A percentile compares a stretch with the other conserved stretches of the same genome.
Conservation (phyloP, 2,888 invertebrate species). For the Trachelus stipa region DNA sequence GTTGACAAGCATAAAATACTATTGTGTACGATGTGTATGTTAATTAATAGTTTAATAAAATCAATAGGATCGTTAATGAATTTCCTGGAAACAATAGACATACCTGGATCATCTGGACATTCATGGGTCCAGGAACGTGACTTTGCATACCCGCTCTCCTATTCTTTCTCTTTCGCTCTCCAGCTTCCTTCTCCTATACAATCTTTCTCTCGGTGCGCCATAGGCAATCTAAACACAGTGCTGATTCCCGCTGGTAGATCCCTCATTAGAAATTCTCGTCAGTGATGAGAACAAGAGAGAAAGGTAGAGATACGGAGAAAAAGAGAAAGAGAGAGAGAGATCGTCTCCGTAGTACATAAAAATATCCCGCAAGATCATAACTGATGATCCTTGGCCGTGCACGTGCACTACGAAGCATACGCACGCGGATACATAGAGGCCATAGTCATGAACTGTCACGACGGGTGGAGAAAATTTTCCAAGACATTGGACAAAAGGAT, state of each 20-base stretch:
- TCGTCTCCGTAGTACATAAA: background rate
- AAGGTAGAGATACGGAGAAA: background rate
- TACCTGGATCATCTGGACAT: background rate
- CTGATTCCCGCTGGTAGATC: background rate
- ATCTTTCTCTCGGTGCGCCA: background rate
- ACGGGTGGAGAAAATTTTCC: background rate
- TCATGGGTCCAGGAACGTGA: background rate
- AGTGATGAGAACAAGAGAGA: constrained; percentile 1
- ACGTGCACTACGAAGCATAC: background rate
- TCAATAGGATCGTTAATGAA: background rate
- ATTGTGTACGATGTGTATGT: no score
- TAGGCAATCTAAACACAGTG: background rate
- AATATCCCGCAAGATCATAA: background rate
- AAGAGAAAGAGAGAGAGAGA: background rate
- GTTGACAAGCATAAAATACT: no score
- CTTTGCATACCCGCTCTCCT: background rate
- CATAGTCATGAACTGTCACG: background rate
- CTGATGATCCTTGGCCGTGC: constrained; percentile 7
- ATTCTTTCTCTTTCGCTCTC: background rate
- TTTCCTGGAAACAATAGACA: background rate
- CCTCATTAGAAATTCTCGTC: constrained; percentile 10
- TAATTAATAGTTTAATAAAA: background rate
- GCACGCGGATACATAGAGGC: background rate
- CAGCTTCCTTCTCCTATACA: background rate
- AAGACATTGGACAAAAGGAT: background rate